Percentiles rank a stretch among this genome's conserved stretches.
Conservation (phyloP, 2,797 vertebrate species). For the Yasuhikotakia modesta region DNA sequence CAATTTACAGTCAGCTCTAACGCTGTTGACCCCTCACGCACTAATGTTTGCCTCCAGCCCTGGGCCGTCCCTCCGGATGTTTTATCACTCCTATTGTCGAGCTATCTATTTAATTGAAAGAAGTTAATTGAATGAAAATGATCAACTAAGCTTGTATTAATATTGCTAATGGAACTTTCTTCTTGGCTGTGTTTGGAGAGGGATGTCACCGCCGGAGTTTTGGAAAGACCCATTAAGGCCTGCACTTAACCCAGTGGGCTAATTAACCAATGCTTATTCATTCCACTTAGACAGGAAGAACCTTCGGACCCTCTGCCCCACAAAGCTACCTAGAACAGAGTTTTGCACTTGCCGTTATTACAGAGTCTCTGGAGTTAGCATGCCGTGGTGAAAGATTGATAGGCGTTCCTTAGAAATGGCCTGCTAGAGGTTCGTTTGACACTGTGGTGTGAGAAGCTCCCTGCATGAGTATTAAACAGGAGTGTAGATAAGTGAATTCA, state of each 20-base stretch:
- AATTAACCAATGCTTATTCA: slow-evolving; percentile 99
- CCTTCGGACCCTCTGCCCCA: slow-evolving; percentile 63
- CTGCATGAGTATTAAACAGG: slow-evolving; percentile 6
- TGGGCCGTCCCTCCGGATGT: slow-evolving; percentile 91
- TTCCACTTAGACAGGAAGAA: slow-evolving; percentile 83
- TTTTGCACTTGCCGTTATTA: slow-evolving; percentile 92
- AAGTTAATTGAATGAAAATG: slow-evolving; percentile 99
- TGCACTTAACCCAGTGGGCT: slow-evolving; percentile 99
- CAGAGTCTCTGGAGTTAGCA: slow-evolving; percentile 60
- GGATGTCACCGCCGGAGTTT: slow-evolving; percentile 95
- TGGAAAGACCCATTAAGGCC: slow-evolving; percentile 97
- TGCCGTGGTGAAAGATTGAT: slow-evolving; percentile 71
- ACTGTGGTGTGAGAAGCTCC: not conserved
- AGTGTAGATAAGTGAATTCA: slow-evolving; percentile 24
- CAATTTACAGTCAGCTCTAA: slow-evolving; percentile 96
- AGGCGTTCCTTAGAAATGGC: slow-evolving; percentile 69
- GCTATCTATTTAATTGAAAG: slow-evolving; percentile 99
- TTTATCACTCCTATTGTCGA: slow-evolving; percentile 99
- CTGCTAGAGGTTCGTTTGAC: not conserved
- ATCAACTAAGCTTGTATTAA: slow-evolving; percentile 99
- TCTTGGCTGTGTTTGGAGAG: slow-evolving; percentile 99
- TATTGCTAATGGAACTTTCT: slow-evolving; percentile 99
- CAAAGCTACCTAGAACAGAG: slow-evolving; percentile 75
- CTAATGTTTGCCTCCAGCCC: slow-evolving; percentile 96
- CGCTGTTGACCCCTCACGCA: slow-evolving; percentile 89